Conservation (phyloP, 2,888 invertebrate genomes). For the Altica lythri region DNA sequence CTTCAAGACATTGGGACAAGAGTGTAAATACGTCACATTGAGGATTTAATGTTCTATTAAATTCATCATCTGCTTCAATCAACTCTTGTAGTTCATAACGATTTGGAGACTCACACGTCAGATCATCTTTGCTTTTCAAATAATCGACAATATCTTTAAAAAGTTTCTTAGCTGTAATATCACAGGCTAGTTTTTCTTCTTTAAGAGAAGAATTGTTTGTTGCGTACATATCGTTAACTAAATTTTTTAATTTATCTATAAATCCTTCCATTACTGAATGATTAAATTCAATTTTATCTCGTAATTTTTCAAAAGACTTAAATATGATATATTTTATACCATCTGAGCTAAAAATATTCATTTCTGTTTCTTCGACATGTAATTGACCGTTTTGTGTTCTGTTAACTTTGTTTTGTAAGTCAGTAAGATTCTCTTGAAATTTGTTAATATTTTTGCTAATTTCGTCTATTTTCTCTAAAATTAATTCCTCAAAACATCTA, state of each 20-base stretch:
- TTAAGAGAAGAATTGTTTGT: constrained; percentile 1
- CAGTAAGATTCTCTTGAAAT: constrained; percentile 11
- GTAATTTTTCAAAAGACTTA: constrained; percentile 13
- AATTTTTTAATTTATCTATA: constrained; percentile 9
- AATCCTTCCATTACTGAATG: neutral
- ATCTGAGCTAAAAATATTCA: neutral
- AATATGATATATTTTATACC: constrained; percentile 14
- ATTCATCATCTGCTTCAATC: constrained; percentile 2
- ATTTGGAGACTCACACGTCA: neutral
- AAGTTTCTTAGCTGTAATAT: constrained; percentile 16
- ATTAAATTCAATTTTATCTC: constrained; percentile 13
- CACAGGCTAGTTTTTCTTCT: constrained; percentile 13
- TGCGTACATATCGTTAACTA: constrained; percentile 20
- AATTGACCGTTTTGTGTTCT: neutral
- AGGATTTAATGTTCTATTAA: constrained; percentile 2
- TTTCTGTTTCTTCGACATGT: neutral
- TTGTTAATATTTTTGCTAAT: constrained; percentile 15
- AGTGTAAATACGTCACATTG: constrained; percentile 19
- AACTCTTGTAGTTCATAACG: neutral
- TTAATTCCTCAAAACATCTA: constrained; percentile 1
- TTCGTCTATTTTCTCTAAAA: constrained; percentile 20
- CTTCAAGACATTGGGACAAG: constrained; percentile 22
- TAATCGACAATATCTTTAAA: constrained; percentile 13
- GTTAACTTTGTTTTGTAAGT: neutral
- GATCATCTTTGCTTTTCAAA: neutral